Evolutionary conservation across 1,140 invertebrate genomes (phyloP).

Genomic region (Belonocnema kinseyi): DNA sequence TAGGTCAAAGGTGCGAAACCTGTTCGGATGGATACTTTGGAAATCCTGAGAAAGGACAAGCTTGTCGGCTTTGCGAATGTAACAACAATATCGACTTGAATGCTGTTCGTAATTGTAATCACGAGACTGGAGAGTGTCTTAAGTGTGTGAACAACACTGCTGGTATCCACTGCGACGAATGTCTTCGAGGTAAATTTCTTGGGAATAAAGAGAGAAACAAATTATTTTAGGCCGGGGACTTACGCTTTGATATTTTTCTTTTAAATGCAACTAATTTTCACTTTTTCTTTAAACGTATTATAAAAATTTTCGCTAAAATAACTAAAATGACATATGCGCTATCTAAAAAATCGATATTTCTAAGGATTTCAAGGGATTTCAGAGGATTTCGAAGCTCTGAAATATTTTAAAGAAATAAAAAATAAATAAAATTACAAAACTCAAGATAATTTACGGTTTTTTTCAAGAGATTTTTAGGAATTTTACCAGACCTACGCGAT

Average conservation of each 20-base stretch:
- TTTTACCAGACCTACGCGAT: too few relatives aligned
- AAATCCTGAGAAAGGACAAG: conserved; percentile 84
- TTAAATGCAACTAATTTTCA: neutral
- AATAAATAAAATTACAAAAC: too few relatives aligned
- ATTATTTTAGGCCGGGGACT: neutral
- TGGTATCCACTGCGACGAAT: conserved; percentile 91
- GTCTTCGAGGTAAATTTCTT: conserved; percentile 83
- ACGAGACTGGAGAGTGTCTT: conserved; percentile 94
- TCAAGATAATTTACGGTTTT: too few relatives aligned
- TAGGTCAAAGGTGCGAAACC: conserved; percentile 91
- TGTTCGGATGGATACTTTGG: conserved; percentile 97
- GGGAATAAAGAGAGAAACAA: neutral
- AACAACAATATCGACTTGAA: conserved; percentile 97
- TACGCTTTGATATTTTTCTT: neutral
- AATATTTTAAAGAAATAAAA: too few relatives aligned
- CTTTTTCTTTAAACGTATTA: too few relatives aligned
- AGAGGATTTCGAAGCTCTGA: too few relatives aligned
- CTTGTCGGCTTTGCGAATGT: conserved; percentile 93
- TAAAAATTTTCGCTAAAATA: too few relatives aligned
- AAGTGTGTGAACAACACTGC: conserved; percentile 98
- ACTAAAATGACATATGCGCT: too few relatives aligned
- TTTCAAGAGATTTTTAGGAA: too few relatives aligned
- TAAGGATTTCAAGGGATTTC: too few relatives aligned
- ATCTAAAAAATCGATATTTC: too few relatives aligned
- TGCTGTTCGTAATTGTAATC: conserved; percentile 94